A percentile compares a stretch with the other conserved stretches of the same genome.
These are phyloP conservation scores for Morpho achilles DNA, from an alignment of 2,888 invertebrate genomes.

Conservation along the genomic window DNA sequence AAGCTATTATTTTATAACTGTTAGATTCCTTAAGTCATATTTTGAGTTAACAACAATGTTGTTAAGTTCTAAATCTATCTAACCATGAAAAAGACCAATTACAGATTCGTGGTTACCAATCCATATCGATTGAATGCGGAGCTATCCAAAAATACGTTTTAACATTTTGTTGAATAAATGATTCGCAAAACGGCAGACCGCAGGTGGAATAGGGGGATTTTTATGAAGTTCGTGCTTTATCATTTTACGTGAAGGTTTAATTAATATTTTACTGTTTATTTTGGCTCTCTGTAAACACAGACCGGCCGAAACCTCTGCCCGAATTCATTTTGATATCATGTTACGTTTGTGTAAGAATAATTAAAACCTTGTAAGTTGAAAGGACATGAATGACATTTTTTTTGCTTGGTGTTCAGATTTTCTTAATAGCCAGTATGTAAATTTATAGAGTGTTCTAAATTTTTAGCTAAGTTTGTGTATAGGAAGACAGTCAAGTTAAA, in stretches of 20 bases:
- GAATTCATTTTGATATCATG: constrained; percentile 41
- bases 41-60: too few species aligned
- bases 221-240: constrained; percentile 49
- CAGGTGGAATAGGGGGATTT: constrained; percentile 29
- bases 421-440: background rate
- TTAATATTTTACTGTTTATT: constrained; percentile 51
- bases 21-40: too few species aligned
- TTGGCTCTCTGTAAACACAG: constrained; percentile 40
- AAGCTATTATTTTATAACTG: too few species aligned
- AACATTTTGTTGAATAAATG: constrained; percentile 19
- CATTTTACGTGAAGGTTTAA: constrained; percentile 44
- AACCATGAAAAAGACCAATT: constrained; percentile 3
- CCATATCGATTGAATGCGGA: constrained; percentile 19
- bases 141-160: constrained; percentile 19
- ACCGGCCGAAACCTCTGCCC: constrained; percentile 34
- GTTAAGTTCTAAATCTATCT: background rate
- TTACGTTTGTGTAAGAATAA: constrained; percentile 22
- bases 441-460: too few species aligned
- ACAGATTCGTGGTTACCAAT: constrained; percentile 8
- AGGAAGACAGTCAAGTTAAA: too few species aligned
- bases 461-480: too few species aligned
- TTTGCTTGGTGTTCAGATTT: background rate
- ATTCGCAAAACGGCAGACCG: constrained; percentile 14
- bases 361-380: constrained; percentile 13
- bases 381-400: constrained; percentile 1